Evolutionary conservation across 2,113 vertebrate species (phyloP).

Genomic region (Notiomystis cincta): DNA sequence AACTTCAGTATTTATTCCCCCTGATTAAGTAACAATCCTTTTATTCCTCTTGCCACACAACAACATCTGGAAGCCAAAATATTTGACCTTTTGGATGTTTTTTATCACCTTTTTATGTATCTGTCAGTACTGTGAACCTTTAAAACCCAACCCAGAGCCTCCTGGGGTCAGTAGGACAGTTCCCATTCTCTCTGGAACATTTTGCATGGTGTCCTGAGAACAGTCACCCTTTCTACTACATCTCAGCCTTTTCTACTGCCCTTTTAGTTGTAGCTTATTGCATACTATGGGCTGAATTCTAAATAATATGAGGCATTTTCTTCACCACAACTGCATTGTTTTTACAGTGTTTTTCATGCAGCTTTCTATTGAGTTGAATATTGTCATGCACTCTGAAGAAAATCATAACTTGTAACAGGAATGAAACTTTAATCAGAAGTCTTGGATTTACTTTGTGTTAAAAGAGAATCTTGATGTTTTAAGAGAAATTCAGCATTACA

Average conservation of each 20-base stretch:
- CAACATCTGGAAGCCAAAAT: conserved; percentile 34
- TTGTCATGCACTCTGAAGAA: neutral
- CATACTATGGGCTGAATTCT: neutral
- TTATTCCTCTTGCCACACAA: neutral
- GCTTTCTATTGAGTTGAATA: neutral
- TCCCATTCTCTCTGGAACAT: neutral
- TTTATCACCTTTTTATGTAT: neutral
- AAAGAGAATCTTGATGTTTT: neutral
- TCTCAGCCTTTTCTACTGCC: neutral
- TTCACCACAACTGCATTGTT: neutral
- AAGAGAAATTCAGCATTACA: neutral
- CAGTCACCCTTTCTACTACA: neutral
- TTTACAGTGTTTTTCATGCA: neutral
- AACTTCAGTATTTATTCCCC: neutral
- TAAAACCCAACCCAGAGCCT: neutral
- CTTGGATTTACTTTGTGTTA: neutral
- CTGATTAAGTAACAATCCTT: neutral
- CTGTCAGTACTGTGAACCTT: neutral
- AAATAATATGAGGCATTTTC: neutral
- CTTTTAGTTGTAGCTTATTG: neutral
- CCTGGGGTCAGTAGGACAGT: neutral
- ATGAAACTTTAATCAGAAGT: neutral
- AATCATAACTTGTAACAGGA: neutral
- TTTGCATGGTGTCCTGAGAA: neutral
- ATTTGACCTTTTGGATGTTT: conserved; percentile 44